Evolutionary conservation across 2,797 vertebrate species (phyloP), one percentile per base, ranked within the genome.

Genomic region (Gadopsis bispinosus): DNA sequence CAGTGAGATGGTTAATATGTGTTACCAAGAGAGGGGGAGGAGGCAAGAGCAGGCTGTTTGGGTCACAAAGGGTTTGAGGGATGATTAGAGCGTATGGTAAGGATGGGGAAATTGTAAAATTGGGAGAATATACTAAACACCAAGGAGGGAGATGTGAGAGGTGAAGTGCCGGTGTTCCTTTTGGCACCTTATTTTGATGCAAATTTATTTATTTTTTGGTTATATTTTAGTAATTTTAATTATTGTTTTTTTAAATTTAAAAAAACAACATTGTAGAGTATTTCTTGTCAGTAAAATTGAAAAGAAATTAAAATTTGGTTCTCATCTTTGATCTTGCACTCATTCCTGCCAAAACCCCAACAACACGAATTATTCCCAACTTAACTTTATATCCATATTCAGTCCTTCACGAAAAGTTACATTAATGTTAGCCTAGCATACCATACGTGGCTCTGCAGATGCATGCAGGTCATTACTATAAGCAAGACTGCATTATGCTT

Each of bases 1-100:
- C 73, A 65, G 83, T 8, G 60, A 73, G 41, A 77, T 35, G 76
- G 80, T 84, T 89, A 72, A 79, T 76, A 80, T 82, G 56, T 77
- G 77, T 74, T 75, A 45, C 17, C 5, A 31, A 70, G 58, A 68
- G 41, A 63, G 62, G 39, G 65, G 2, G 35, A 64, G 41, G 60
- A 71, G 65, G 64, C 29, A 4, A 16, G 64, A 64, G 54, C 61
- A 73, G 61, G 20, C n/a, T 47, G 48, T 64, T 22, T 8, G 65
- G 20, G 60, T 72, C 77, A 72, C 53, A 70, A 17, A 55, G 39
- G 20, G 70, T 78, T 55, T 66, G 4, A 84, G 22, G 26, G 58
- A 58, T 33, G 17, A 60, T 82, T 26, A 64, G 22, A 74, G 29
- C 1, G 17, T 39, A 50, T 4, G 31, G 19, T 47, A 22, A 31